A percentile compares a stretch with the other conserved stretches of the same genome.
Conservation (phyloP, 2,113 vertebrate species). For the Microcebus murinus region DNA sequence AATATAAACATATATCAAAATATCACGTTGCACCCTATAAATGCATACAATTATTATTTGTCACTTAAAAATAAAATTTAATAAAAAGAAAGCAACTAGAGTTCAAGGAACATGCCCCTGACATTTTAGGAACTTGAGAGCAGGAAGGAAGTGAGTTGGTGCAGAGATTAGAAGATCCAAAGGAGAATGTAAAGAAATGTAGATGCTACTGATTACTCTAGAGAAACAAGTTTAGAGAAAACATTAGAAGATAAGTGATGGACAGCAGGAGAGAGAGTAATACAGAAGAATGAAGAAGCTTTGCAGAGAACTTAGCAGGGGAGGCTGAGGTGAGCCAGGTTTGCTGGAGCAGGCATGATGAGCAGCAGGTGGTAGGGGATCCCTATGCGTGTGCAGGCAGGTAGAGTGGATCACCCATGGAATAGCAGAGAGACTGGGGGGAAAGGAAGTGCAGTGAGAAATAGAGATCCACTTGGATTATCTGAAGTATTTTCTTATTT, state of each 20-base stretch:
- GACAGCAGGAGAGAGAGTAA: background rate
- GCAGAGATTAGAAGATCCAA: background rate
- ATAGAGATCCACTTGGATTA: background rate
- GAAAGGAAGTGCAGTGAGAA: background rate
- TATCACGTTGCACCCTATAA: background rate
- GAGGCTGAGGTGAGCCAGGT: background rate
- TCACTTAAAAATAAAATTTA: background rate
- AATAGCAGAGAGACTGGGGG: rapidly evolving
- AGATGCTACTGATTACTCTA: background rate
- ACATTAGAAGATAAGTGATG: background rate
- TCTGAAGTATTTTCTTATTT: background rate
- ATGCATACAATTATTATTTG: background rate
- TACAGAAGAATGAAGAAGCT: background rate
- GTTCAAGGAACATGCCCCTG: background rate
- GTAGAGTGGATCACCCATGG: background rate
- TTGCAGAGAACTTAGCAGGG: background rate
- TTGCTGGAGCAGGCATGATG: background rate
- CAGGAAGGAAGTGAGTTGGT: background rate
- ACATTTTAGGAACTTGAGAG: background rate
- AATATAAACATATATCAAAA: background rate
- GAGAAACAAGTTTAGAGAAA: background rate
- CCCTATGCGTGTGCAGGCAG: rapidly evolving
- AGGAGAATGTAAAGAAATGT: background rate
- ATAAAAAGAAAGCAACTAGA: background rate
- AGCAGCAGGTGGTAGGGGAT: background rate